Evolutionary conservation across 2,888 invertebrate species (phyloP).

Genomic region (Resseliella maxima): DNA sequence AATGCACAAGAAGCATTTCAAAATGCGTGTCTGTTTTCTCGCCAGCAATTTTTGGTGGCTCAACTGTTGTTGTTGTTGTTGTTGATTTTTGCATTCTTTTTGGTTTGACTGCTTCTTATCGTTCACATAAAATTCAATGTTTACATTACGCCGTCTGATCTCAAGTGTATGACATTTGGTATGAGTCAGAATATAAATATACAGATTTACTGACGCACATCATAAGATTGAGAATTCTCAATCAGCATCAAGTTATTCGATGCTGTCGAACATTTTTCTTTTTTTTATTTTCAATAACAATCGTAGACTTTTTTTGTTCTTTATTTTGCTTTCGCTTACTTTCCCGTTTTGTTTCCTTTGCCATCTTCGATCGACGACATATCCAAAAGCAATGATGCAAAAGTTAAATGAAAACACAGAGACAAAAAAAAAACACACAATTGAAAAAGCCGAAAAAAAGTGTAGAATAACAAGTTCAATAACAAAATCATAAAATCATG

Average conservation of each 20-base stretch:
- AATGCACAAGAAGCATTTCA: not conserved
- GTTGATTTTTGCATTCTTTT: not conserved
- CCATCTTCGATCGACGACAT: no score
- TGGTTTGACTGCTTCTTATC: not conserved
- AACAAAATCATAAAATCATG: no score
- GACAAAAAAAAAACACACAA: no score
- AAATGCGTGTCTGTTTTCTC: not conserved
- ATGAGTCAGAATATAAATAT: not conserved
- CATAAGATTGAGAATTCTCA: not conserved
- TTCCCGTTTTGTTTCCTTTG: not conserved
- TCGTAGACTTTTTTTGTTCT: not conserved
- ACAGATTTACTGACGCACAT: conserved; percentile 12
- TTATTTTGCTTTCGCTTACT: not conserved
- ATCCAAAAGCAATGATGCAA: no score
- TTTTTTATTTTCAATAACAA: not conserved
- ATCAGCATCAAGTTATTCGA: not conserved
- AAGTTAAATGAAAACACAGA: no score
- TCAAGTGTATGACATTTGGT: not conserved
- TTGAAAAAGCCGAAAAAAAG: not conserved
- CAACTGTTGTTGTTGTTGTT: not conserved
- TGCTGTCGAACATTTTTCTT: not conserved
- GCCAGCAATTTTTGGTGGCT: not conserved
- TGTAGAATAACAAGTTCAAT: no score
- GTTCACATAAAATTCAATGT: not conserved
- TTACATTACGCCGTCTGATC: conserved; percentile 8